Evolutionary conservation across 1,140 invertebrate species (phyloP), one percentile per base, ranked within the genome.

Genomic region (Sitophilus oryzae): DNA sequence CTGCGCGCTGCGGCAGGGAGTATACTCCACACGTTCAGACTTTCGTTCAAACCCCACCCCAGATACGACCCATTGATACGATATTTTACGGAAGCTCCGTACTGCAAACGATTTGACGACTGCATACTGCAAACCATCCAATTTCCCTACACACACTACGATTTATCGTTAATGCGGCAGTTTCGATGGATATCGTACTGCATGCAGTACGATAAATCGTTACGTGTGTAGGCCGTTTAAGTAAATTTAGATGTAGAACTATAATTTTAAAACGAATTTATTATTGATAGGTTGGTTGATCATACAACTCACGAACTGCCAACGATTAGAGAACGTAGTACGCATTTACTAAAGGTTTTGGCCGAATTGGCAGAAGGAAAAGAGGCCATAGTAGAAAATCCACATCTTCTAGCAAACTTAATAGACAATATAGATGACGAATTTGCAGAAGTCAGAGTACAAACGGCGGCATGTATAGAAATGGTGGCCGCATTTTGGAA

Each of bases 361-460:
- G 62, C 61, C 9, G 58, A 48, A 34, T 48, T 64, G 16, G 54
- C 58, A 6, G 58, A 59, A 35, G 67, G 65, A 21, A 65, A 58
- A 51, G 37, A 62, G 40, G 60, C 60, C 0, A 67, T 71, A 35
- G 52, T 64, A 0, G 47, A 52, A 22, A 67, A 67, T 42, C 34
- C 55, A 36, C 15, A 6, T 1, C 35, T 67, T 10, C 36, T 71
- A 16, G 35, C 37, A 8, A 65, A 67, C 35, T 35, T 69, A 20
- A n/a, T 46, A n/a, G 41, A 25, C 18, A 49, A 53, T 25, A 36
- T 66, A 9, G 57, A 63, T 9, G 64, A 69, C 43, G 21, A 15
- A 10, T 45, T 58, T 30, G 2, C 23, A 8, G 37, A 52, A 20
- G 61, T 69, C 10, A 44, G 67, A 43, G 21, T 67, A 2, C 62